Evolutionary conservation across 2,888 invertebrate species (phyloP), one percentile per base, ranked within the genome.

Genomic region (Julus scandinavius): DNA sequence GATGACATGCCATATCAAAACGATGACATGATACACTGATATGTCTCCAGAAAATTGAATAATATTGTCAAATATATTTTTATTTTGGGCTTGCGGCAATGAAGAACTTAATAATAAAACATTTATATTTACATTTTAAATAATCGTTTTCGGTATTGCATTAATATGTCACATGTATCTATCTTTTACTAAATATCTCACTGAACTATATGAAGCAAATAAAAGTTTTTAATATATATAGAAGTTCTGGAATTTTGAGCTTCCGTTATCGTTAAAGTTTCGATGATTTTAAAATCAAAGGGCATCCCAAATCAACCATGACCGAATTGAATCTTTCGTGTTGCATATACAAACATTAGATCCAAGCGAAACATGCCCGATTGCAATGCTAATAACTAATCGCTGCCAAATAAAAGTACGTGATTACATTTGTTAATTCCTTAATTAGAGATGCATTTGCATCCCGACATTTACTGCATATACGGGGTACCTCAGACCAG

Each of bases 371-470:
- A 72, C 63, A 72, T 20, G 63, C 58, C 5, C 5, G 5, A 58
- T 58, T 58, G 58, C n/a, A 72, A 38, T 15, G 80, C 38, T 40
- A 72, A 72, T 72, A 72, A 29, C 72, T 72, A 72, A 72, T 29
- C 29, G 29, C 0, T 38, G 9, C 11, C 29, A 80, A 80, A 80
- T 38, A 80, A 63, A 80, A 13, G 80, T 80, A 80, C 38, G 80
- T 80, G 80, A 54, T 54, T 54, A 54, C 54, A 17, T 54, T 54
- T 3, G 54, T 54, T 54, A 54, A 54, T 54, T 15, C 54, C 54
- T 54, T 54, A 54, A 54, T 54, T 54, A 54, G 54, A 54, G 17
- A 54, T 54, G 15, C 17, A 54, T 17, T 13, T 54, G 54, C 17
- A 13, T 17, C 54, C 15, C 6, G 5, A 45, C 7, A 45, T 45